These are phyloP conservation scores for Microcebus griseorufus DNA, from an alignment of 2,113 vertebrate species.

Conservation along the genomic window DNA sequence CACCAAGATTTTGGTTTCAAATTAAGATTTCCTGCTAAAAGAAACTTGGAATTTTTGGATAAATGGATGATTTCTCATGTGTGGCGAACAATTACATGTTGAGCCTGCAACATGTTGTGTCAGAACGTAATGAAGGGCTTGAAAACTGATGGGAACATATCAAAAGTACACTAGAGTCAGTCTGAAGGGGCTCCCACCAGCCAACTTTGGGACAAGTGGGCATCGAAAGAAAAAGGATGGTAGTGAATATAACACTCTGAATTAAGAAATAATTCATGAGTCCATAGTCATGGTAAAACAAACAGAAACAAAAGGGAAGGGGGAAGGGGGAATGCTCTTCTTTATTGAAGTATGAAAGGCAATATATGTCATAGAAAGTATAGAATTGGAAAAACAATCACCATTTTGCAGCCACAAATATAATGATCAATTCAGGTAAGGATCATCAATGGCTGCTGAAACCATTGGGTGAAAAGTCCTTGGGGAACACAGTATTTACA, in stretches of 20 bases:
- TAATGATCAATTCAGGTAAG: not conserved
- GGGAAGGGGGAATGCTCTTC: not conserved
- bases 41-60: not conserved
- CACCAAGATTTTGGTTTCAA: not conserved
- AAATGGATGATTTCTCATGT: not conserved
- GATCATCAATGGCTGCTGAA: not conserved
- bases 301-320: not conserved
- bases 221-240: not conserved
- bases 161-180: not conserved
- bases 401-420: not conserved
- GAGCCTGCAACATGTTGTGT: not conserved
- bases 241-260: not conserved
- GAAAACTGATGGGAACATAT: not conserved
- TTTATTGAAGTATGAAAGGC: not conserved
- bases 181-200: not conserved
- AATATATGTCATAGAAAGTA: not conserved
- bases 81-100: not conserved
- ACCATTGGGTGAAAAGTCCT: not conserved
- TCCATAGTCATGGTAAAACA: not conserved
- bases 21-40: not conserved
- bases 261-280: not conserved
- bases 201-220: not conserved
- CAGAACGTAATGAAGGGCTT: not conserved
- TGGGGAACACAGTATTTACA: not conserved
- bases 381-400: not conserved